Evolutionary conservation across 2,888 invertebrate species (phyloP).

Genomic region (Campoplex capitator): DNA sequence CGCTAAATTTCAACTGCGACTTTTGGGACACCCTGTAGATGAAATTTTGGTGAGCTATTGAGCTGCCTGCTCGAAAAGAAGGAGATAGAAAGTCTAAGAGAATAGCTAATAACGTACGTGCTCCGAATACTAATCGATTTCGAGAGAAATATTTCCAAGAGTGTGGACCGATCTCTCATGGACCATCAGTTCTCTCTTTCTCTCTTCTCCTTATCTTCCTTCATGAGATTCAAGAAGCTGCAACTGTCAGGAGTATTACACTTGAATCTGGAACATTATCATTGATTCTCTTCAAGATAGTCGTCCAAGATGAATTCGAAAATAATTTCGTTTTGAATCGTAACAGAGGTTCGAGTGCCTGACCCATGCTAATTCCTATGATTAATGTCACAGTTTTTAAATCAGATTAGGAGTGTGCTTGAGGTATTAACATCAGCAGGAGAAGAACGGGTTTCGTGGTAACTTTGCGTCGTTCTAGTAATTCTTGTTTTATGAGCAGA

Average conservation of each 20-base stretch:
- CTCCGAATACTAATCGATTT: slow-evolving; percentile 80
- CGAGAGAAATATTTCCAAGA: slow-evolving; percentile 72
- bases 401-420: background rate
- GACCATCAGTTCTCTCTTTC: background rate
- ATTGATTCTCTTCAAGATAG: slow-evolving; percentile 38
- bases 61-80: slow-evolving; percentile 17
- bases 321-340: background rate
- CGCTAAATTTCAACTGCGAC: background rate
- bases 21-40: background rate
- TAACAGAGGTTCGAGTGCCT: background rate
- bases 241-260: slow-evolving; percentile 44
- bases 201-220: slow-evolving; percentile 16
- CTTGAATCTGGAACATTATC: background rate
- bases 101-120: slow-evolving; percentile 83
- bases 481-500: background rate
- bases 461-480: background rate
- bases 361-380: background rate
- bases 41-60: slow-evolving; percentile 20
- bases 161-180: slow-evolving; percentile 54
- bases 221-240: slow-evolving; percentile 48
- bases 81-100: slow-evolving; percentile 64
- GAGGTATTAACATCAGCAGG: background rate
- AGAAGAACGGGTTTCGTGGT: background rate
- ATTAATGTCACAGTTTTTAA: background rate
- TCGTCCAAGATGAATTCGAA: slow-evolving; percentile 31